These are phyloP conservation scores for Mesoligia furuncula DNA, from an alignment of 2,888 invertebrate species.

Conservation along the genomic window DNA sequence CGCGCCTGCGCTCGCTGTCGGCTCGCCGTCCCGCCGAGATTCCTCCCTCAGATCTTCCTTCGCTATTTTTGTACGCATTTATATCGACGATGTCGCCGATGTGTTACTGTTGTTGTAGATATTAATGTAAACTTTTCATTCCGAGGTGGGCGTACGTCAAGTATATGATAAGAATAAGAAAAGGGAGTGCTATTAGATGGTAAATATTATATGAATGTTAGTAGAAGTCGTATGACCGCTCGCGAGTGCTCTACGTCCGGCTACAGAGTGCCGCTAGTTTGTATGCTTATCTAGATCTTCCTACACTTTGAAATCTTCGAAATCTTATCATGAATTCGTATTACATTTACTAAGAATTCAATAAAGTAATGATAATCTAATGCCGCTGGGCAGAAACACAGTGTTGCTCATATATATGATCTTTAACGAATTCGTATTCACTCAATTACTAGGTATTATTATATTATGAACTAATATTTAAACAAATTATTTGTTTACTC, in stretches of 20 bases:
- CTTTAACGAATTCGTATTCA: conserved; percentile 12
- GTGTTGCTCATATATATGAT: conserved; percentile 14
- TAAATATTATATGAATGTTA: conserved; percentile 69
- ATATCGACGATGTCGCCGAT: conserved; percentile 40
- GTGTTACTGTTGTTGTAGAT: conserved; percentile 53
- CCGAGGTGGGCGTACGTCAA: conserved; percentile 81
- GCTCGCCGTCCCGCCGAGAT: conserved; percentile 12
- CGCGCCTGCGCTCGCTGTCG: background rate
- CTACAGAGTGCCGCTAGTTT: conserved; percentile 42
- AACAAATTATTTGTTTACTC: conserved; percentile 42
- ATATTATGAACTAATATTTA: conserved; percentile 35
- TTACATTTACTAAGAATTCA: background rate
- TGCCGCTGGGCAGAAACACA: conserved; percentile 33
- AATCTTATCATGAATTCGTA: conserved; percentile 29
- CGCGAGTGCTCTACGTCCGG: conserved; percentile 14
- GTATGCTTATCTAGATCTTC: conserved; percentile 55
- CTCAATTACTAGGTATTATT: conserved; percentile 50
- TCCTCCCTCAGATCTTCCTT: conserved; percentile 56
- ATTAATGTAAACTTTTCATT: conserved; percentile 65
- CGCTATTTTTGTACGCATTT: conserved; percentile 61
- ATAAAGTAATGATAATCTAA: conserved; percentile 10
- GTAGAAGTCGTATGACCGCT: conserved; percentile 27
- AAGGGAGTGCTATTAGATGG: conserved; percentile 76
- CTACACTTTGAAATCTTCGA: conserved; percentile 45
- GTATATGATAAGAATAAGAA: conserved; percentile 76